phyloP scores from a whole-genome alignment of 2,888 invertebrate species.

The Laspeyria flexula region DNA sequence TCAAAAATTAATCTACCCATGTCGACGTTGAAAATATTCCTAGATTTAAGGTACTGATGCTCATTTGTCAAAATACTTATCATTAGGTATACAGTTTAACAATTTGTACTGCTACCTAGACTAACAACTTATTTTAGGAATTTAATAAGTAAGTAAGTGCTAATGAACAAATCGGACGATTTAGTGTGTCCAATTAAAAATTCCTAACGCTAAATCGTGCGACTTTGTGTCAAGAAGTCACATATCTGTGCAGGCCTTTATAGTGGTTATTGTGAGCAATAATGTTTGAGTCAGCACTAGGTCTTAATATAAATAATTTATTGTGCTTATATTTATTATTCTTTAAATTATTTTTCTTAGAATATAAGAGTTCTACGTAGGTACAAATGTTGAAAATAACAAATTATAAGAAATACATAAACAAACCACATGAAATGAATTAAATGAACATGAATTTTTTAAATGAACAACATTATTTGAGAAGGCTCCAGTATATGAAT shows the following conservation, averaged over 20 bases:
- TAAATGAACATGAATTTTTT: too few species aligned
- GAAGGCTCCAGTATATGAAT: too few species aligned
- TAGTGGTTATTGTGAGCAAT: constrained; percentile 18
- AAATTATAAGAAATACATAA: too few species aligned
- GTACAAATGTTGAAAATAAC: constrained; percentile 32
- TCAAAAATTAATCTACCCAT: neutral
- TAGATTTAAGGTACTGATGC: neutral
- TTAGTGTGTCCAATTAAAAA: neutral
- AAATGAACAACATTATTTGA: too few species aligned
- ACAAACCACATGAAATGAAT: too few species aligned
- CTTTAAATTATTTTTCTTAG: constrained; percentile 42
- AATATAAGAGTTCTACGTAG: constrained; percentile 30
- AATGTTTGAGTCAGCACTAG: constrained; percentile 40
- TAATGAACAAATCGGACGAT: neutral
- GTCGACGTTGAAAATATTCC: neutral
- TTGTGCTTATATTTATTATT: constrained; percentile 44
- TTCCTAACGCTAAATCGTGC: neutral
- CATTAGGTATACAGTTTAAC: neutral
- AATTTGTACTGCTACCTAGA: neutral
- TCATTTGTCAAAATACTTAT: neutral
- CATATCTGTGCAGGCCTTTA: neutral
- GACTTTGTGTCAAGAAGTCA: neutral
- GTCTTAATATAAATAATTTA: constrained; percentile 37
- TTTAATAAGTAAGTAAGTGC: neutral
- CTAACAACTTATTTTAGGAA: neutral